phyloP scores from a whole-genome alignment of 2,888 invertebrate species.

The Pyrgus malvae region DNA sequence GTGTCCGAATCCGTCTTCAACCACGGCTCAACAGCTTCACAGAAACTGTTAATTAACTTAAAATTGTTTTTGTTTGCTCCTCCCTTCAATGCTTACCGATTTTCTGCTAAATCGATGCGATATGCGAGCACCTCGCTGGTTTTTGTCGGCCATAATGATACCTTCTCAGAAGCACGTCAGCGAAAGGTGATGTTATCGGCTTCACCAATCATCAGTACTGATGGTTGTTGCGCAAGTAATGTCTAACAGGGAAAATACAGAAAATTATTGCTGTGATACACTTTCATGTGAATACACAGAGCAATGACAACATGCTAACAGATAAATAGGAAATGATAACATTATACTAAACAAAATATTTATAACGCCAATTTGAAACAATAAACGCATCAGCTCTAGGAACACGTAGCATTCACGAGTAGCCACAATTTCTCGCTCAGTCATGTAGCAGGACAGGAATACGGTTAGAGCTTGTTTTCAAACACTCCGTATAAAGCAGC shows the following conservation, averaged over 20 bases:
- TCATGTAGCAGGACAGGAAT: slow-evolving; percentile 18
- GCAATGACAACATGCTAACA: no score
- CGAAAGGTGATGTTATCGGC: slow-evolving; percentile 3
- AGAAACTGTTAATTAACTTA: slow-evolving; percentile 15
- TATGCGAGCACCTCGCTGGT: not conserved
- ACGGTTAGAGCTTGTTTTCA: slow-evolving; percentile 43
- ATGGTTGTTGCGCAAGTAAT: slow-evolving; percentile 2
- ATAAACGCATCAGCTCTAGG: not conserved
- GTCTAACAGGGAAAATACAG: not conserved
- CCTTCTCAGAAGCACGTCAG: slow-evolving; percentile 16
- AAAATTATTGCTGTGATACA: not conserved
- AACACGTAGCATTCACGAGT: not conserved
- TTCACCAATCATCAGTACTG: not conserved
- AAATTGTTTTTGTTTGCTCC: slow-evolving; percentile 14
- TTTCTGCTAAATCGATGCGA: slow-evolving; percentile 26
- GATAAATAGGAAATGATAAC: no score
- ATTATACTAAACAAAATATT: no score
- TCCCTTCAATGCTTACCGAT: slow-evolving; percentile 18
- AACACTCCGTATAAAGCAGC: slow-evolving; percentile 47
- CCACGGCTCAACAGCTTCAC: not conserved
- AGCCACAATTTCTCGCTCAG: slow-evolving; percentile 2
- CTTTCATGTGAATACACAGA: not conserved
- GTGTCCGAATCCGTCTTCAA: not conserved
- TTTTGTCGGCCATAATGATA: slow-evolving; percentile 8
- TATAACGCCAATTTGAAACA: not conserved